Evolutionary conservation across 2,888 invertebrate species (phyloP), one percentile per base, ranked within the genome.

Genomic region (Chironomus tentans): DNA sequence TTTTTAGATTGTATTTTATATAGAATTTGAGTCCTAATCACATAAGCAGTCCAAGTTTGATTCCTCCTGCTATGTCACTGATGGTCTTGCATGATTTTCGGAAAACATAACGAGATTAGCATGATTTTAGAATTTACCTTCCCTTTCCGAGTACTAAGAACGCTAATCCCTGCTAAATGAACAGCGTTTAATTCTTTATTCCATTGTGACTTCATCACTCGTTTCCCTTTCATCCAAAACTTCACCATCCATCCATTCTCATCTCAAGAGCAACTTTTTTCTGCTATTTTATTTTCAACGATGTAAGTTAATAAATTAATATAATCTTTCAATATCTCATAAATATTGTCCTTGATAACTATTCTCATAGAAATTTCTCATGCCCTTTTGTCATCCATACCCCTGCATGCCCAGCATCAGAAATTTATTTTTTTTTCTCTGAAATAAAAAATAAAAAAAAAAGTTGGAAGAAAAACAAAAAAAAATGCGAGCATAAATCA

Each of bases 391-490:
- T 56, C 56, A 56, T 56, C 38, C 38, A 38, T 38, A 18, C 18
- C 56, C 56, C 50, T 15, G 18, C 56, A 56, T 56, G 56, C 56
- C n/a, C 56, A 56, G 56, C 56, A 18, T 7, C 56, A 18, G 10
- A 10, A 38, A 38, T 38, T 38, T 38, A 38, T 38, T 38, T 28
- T 28, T 28, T 5, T 50, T 5, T n/a, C 15, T 13, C 13, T n/a
- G 50, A 50, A 7, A 4, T 50, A 13, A 50, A 21, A 12, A 62
- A 15, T 10, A 4, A 65, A 65, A 65, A 65, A 38, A 68, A 68
- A 68, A 68, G 68, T 68, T 68, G 68, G 46, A 68, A 68, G 28
- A 68, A 68, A 68, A 68, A 68, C 28, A 61, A 62, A 50, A 72
- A 38, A 38, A 38, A 62, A 38, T 22, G 13, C 46, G 62, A 21